Conservation (phyloP, 2,113 vertebrate genomes). For the Cottus gobio region DNA sequence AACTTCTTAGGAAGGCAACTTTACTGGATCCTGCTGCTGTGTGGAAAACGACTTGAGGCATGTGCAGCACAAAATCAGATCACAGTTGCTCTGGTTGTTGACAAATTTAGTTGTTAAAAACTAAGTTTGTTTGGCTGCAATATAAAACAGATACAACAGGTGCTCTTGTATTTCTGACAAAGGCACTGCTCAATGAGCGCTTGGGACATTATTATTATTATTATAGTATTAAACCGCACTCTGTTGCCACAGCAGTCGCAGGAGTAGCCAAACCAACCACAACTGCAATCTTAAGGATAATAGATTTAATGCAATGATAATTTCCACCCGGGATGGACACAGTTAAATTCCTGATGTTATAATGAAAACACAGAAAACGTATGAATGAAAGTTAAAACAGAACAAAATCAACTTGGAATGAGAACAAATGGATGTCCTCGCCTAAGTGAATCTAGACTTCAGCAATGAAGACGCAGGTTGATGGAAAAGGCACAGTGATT, state of each 20-base stretch:
- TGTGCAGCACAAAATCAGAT: not conserved
- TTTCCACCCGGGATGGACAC: slow-evolving; percentile 8
- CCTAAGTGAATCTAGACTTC: slow-evolving; percentile 98
- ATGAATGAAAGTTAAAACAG: slow-evolving; percentile 1
- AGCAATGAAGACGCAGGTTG: slow-evolving; percentile 92
- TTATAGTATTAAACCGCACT: not conserved
- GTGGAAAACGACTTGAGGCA: not conserved
- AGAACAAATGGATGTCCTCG: slow-evolving; percentile 82
- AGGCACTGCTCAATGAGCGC: not conserved
- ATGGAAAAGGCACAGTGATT: slow-evolving; percentile 65
- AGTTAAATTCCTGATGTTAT: not conserved
- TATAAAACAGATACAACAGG: not conserved
- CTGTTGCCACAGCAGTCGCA: not conserved
- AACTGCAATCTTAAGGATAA: not conserved
- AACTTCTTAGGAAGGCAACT: not conserved
- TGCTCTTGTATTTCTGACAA: not conserved
- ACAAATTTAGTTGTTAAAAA: not conserved
- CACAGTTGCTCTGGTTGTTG: not conserved
- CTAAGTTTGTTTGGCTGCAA: not conserved
- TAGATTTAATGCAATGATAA: not conserved
- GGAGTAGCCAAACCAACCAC: not conserved
- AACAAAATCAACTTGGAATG: slow-evolving; percentile 65
- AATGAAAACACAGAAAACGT: slow-evolving; percentile 40
- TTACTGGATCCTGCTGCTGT: not conserved
- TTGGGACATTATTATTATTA: not conserved